phyloP scores from a whole-genome alignment of 2,113 vertebrate species.

The Pseudopipra pipra region DNA sequence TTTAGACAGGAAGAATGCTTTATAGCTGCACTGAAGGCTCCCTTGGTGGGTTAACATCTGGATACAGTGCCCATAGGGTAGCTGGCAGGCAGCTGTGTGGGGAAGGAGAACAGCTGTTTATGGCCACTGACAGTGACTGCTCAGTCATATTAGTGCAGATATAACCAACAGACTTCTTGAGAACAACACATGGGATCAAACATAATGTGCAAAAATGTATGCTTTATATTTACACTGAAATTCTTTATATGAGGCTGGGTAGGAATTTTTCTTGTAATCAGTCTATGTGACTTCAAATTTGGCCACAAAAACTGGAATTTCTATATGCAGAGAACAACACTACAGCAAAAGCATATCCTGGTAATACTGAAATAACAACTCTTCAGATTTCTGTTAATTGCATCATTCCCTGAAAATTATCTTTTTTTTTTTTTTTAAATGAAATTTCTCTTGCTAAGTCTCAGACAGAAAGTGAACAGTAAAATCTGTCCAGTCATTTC shows the following conservation, averaged over 20 bases:
- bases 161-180: not conserved
- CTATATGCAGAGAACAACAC: not conserved
- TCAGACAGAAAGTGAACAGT: not conserved
- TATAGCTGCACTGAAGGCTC: not conserved
- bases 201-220: not conserved
- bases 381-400: not conserved
- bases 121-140: not conserved
- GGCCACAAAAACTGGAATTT: not conserved
- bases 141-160: not conserved
- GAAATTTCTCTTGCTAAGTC: not conserved
- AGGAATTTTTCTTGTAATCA: not conserved
- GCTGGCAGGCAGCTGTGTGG: not conserved
- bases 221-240: not conserved
- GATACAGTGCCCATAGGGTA: not conserved
- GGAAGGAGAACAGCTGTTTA: not conserved
- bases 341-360: not conserved
- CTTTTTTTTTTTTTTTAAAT: not conserved
- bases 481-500: not conserved
- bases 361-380: not conserved
- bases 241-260: not conserved
- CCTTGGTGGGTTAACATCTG: not conserved
- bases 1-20: not conserved
- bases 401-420: not conserved
- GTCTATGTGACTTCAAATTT: not conserved
- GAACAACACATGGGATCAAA: not conserved